Base-by-base conservation (phyloP, 2,797 vertebrate genomes). In the Erethizon dorsatum region DNA sequence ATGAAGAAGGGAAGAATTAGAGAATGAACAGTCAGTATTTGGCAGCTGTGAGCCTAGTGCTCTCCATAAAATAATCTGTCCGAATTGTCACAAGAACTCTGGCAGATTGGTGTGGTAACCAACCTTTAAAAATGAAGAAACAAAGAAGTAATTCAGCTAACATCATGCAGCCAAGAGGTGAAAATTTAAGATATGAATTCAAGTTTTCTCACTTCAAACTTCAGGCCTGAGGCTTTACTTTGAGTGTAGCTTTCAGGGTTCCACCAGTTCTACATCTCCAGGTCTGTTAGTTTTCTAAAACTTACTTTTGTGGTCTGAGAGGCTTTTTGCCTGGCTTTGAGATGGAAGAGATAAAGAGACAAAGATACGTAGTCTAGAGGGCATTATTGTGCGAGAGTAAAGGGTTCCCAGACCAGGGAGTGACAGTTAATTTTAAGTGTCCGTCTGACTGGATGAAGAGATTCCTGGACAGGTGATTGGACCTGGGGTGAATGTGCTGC, bases 21-120 rank as follows among this genome's bases (percentile, higher is more conserved):
- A 80, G 54, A 88, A 80, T 63, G 85, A 82, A 54, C n/a, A 67
- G 80, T 80, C 71, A 80, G 69, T n/a, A 50, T 87, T 83, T 93
- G 63, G 86, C 63, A 41, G 22, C 90, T 9, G 2, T 6, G 82
- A 88, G 92, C 78, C 71, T 61, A 56, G 13, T 6, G 78, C 61
- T 86, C 13, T 56, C 13, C 54, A 33, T 22, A 59, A 78, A 88
- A n/a, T 59, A 33, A 83, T 79, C 65, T 61, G 52, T 37, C 71
- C 77, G 80, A 15, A 20, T 75, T 20, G 63, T 94, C 56, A n/a
- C 18, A 17, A 67, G 61, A 94, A 79, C 45, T 63, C 4, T 41
- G 75, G 69, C 61, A 91, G 56, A 73, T 8, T 67, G 78, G 54
- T 59, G 15, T 84, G 67, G 31, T 31, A 33, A 75, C 71, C 88